These are phyloP conservation scores for Limonius californicus DNA, from an alignment of 1,140 invertebrate genomes.

Conservation along the genomic window DNA sequence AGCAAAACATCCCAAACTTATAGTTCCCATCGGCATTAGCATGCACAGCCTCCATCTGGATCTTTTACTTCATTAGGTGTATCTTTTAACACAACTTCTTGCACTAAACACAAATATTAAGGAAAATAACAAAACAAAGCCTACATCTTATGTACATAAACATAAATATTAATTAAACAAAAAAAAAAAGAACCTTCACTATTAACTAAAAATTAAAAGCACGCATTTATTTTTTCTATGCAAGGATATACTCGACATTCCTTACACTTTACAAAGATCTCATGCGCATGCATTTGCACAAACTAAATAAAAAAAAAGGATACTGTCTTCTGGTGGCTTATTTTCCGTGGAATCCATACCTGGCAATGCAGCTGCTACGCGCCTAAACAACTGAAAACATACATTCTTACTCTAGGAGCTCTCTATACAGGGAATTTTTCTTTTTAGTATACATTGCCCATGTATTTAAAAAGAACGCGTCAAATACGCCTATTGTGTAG, in stretches of 20 bases:
- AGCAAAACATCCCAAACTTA: neutral
- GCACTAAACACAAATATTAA: constrained; percentile 66
- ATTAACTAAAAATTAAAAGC: constrained; percentile 13
- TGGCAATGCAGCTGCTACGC: constrained; percentile 96
- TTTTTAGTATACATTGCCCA: too few species aligned
- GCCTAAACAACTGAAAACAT: constrained; percentile 90
- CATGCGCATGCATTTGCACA: constrained; percentile 1
- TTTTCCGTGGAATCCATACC: constrained; percentile 97
- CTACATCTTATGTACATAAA: too few species aligned
- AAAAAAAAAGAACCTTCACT: constrained; percentile 12
- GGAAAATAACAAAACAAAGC: constrained; percentile 42
- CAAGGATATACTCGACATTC: too few species aligned
- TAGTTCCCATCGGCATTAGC: constrained; percentile 52
- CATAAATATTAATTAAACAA: constrained; percentile 29
- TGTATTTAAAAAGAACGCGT: too few species aligned
- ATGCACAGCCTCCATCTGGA: constrained; percentile 87
- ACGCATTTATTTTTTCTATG: too few species aligned
- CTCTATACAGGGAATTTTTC: too few species aligned
- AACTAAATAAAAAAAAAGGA: constrained; percentile 65
- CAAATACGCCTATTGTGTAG: too few species aligned
- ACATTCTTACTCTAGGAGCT: too few species aligned
- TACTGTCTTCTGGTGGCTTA: constrained; percentile 95
- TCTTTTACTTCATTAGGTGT: constrained; percentile 88
- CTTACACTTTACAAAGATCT: neutral
- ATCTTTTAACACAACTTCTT: constrained; percentile 96